These are phyloP conservation scores for Darevskia nairensis DNA, from an alignment of 2,797 vertebrate genomes.

Conservation along the genomic window DNA sequence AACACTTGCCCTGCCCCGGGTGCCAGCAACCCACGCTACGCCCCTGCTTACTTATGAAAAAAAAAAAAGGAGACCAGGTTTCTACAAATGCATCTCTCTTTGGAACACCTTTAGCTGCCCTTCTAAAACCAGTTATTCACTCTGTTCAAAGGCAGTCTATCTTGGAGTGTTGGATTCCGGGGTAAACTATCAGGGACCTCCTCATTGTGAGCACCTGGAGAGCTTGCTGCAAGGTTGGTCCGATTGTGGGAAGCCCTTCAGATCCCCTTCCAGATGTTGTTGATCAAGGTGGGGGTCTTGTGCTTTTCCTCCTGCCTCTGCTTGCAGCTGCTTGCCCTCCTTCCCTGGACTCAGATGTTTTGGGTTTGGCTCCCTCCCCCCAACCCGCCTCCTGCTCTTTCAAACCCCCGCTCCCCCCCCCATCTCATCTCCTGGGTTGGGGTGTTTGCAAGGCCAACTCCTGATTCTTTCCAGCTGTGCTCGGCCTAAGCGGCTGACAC, in stretches of 20 bases:
- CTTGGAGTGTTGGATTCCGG: neutral
- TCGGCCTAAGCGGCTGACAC: slow-evolving; percentile 61
- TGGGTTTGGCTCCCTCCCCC: neutral
- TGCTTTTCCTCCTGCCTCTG: no score
- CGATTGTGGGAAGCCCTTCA: neutral
- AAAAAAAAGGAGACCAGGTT: no score
- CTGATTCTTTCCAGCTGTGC: slow-evolving; percentile 73
- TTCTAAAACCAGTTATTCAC: no score
- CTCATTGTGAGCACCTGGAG: neutral
- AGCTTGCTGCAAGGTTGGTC: neutral
- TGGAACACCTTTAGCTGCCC: no score
- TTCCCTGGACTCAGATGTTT: slow-evolving; percentile 4
- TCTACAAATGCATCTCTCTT: no score
- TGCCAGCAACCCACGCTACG: no score
- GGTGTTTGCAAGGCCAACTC: slow-evolving; percentile 25
- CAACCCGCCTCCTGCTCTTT: neutral
- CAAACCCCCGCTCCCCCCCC: neutral
- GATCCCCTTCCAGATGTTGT: neutral
- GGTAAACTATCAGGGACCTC: neutral
- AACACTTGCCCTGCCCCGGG: no score
- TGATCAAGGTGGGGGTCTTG: neutral
- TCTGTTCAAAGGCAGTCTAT: neutral
- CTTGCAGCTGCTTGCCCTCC: neutral
- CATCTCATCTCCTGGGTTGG: slow-evolving; percentile 19
- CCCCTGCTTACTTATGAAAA: no score